Evolutionary conservation across 2,888 invertebrate species (phyloP).

Genomic region (Eubasilissa splendida): DNA sequence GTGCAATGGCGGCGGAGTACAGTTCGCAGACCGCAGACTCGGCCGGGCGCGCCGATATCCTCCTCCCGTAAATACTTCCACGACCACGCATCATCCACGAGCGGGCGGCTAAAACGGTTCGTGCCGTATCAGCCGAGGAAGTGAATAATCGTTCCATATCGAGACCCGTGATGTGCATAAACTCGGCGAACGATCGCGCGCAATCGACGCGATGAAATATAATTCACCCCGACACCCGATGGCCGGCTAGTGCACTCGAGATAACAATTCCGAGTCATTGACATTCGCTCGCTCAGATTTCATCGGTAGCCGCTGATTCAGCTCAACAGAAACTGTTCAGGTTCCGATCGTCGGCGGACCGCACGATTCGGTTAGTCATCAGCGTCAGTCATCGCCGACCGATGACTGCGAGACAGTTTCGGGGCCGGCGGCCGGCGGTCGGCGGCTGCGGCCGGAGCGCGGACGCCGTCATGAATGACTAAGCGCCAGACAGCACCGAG

Average conservation of each 20-base stretch:
- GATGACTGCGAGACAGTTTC: slow-evolving; percentile 9
- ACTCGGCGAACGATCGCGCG: slow-evolving; percentile 6
- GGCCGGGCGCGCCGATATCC: slow-evolving; percentile 25
- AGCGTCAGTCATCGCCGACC: neutral
- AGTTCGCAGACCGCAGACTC: slow-evolving; percentile 29
- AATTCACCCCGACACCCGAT: neutral
- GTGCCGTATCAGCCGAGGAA: slow-evolving; percentile 32
- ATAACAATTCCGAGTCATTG: neutral
- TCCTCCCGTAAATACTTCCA: slow-evolving; percentile 34
- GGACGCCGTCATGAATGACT: slow-evolving; percentile 37
- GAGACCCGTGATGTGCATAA: neutral
- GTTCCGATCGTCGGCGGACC: neutral
- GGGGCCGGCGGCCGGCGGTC: neutral
- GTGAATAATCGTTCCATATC: slow-evolving; percentile 30
- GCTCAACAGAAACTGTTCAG: neutral
- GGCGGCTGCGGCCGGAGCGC: neutral
- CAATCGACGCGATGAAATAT: neutral
- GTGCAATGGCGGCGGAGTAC: slow-evolving; percentile 10
- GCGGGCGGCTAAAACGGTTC: slow-evolving; percentile 10
- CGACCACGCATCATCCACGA: slow-evolving; percentile 23
- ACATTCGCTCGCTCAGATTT: neutral
- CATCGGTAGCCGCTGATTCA: neutral
- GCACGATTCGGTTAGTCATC: neutral
- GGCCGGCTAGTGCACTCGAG: neutral
- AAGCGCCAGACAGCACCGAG: slow-evolving; percentile 36